phyloP scores from a whole-genome alignment of 2,888 invertebrate genomes.

The Spilarctia lutea region DNA sequence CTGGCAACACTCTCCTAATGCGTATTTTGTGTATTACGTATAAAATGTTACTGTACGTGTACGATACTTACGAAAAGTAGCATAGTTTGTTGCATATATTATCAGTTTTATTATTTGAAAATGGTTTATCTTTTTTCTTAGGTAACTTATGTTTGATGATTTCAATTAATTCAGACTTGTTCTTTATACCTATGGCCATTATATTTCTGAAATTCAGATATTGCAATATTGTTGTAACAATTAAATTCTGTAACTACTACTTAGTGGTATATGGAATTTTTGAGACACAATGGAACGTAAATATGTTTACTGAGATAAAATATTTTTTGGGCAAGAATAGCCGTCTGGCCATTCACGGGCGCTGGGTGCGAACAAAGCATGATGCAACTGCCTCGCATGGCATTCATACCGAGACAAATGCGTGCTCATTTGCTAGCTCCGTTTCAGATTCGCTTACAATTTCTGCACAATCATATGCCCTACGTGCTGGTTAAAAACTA shows the following conservation, averaged over 20 bases:
- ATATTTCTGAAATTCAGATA: not conserved
- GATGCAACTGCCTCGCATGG: slow-evolving; percentile 43
- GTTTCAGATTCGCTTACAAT: slow-evolving; percentile 47
- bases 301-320: slow-evolving; percentile 37
- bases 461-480: slow-evolving; percentile 38
- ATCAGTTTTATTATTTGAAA: no score
- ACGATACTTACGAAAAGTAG: no score
- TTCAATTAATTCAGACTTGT: not conserved
- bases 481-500: slow-evolving; percentile 26
- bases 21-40: no score
- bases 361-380: slow-evolving; percentile 49
- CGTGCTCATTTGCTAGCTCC: slow-evolving; percentile 65
- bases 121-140: no score
- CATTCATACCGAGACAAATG: slow-evolving; percentile 68
- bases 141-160: no score
- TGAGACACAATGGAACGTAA: slow-evolving; percentile 1
- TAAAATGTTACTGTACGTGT: no score
- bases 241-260: not conserved
- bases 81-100: no score
- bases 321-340: slow-evolving; percentile 46
- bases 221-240: not conserved
- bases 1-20: no score
- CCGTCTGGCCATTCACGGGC: slow-evolving; percentile 35
- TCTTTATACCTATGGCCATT: not conserved
- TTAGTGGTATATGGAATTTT: not conserved